These are phyloP conservation scores for Atractosteus spatula DNA, from an alignment of 2,113 vertebrate genomes.

Conservation along the genomic window DNA sequence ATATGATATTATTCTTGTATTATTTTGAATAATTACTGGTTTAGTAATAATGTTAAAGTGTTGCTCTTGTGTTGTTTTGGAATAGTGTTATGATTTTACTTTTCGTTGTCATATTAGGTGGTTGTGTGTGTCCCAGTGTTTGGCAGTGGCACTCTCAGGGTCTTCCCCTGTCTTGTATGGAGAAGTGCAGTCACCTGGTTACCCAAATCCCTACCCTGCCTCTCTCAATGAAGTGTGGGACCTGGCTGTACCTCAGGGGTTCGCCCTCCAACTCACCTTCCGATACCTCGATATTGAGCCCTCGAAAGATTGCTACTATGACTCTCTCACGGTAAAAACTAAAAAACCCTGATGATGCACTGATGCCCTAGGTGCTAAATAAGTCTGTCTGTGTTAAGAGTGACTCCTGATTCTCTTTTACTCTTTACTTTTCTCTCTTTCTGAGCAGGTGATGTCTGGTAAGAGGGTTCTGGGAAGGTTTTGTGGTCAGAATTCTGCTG, in stretches of 20 bases:
- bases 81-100: too few relatives aligned
- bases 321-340: conserved; percentile 79
- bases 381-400: too few relatives aligned
- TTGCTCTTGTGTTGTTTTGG: too few relatives aligned
- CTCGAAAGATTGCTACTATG: conserved; percentile 77
- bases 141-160: not conserved
- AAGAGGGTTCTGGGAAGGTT: conserved; percentile 74
- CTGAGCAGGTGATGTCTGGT: conserved; percentile 70
- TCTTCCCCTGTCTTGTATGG: conserved; percentile 51
- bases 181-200: conserved; percentile 74
- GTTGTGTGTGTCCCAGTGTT: conserved; percentile 43
- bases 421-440: not conserved
- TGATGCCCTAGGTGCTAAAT: too few relatives aligned
- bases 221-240: conserved; percentile 66
- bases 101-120: conserved; percentile 37
- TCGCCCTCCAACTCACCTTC: conserved; percentile 77
- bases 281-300: conserved; percentile 82
- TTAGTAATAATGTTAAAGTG: too few relatives aligned
- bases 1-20: too few relatives aligned
- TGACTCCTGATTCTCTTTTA: too few relatives aligned
- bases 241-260: conserved; percentile 75
- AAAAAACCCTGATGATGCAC: too few relatives aligned
- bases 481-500: conserved; percentile 74
- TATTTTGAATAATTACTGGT: too few relatives aligned
- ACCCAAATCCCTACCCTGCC: conserved; percentile 78